Base-by-base conservation (phyloP, 2,888 invertebrate genomes). In the Drosophila hamatofila region DNA sequence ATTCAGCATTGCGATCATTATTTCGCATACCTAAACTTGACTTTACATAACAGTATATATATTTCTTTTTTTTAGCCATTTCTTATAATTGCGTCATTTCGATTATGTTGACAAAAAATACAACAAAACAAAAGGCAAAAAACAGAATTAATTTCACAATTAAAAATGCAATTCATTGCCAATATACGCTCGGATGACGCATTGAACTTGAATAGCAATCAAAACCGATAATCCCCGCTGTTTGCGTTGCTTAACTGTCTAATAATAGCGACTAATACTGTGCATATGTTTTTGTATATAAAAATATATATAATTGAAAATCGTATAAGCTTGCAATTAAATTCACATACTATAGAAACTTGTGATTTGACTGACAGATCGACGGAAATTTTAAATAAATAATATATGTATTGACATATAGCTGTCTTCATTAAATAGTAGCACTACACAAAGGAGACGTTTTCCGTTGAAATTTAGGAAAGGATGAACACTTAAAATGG, bases 151-250 rank as follows among this genome's bases (percentile, higher is more conserved):
- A 33, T 56, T 33, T 33, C 9, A 44, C 30, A 41, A 60, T 41
- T 55, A 41, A 41, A 60, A 54, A n/a, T 41, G 27, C 52, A 46
- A 42, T 41, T 39, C 41, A 60, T 30, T 41, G 23, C 1, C 8
- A 27, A 27, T 27, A 27, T 37, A 37, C 23, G 12, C 16, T 12
- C 21, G 14, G 9, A 60, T 60, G 39, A 60, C 55, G 55, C 55
- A 72, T 46, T 77, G 67, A 63, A 75, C 60, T 83, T 61, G 49
- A 70, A 61, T 35, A 49, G 65, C 37, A 30, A 63, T 18, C n/a
- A 11, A 42, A 25, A 23, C 14, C n/a, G 21, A 67, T 65, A 44
- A 52, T 67, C 25, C 23, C 21, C 42, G 35, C 8, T 37, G 30
- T 25, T 44, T 23, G 27, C 9, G 52, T 42, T 33, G 49, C 21